These are phyloP conservation scores for Cremastinae sp. DNA, from an alignment of 2,888 invertebrate species.

Conservation along the genomic window DNA sequence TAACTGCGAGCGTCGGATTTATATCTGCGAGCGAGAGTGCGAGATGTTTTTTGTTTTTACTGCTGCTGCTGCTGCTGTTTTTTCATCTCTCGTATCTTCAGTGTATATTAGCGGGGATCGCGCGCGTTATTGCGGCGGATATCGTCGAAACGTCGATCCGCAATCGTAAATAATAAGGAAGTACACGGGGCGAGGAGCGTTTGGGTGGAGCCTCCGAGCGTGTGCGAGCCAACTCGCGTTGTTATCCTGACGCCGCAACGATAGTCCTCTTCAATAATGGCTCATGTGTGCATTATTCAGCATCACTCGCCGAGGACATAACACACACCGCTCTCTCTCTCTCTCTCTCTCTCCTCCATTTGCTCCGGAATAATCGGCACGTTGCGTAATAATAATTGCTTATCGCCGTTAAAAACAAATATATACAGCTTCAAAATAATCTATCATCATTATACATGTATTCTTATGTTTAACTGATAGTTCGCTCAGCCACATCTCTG, in stretches of 20 bases:
- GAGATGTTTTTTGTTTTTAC: background rate
- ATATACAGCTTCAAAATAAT: too few relatives aligned
- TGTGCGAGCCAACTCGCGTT: background rate
- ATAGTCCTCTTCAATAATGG: slow-evolving; percentile 24
- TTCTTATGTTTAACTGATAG: too few relatives aligned
- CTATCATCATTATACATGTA: too few relatives aligned
- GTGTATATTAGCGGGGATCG: slow-evolving; percentile 15
- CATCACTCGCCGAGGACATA: slow-evolving; percentile 18
- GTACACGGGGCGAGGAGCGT: slow-evolving; percentile 42
- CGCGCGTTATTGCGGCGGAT: slow-evolving; percentile 3
- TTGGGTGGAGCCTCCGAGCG: background rate
- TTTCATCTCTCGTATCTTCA: too few relatives aligned
- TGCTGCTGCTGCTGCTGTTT: too few relatives aligned
- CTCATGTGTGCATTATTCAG: slow-evolving; percentile 20
- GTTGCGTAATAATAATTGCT: slow-evolving; percentile 40
- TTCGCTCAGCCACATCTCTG: too few relatives aligned
- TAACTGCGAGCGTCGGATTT: slow-evolving; percentile 65
- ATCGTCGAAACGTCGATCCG: slow-evolving; percentile 55
- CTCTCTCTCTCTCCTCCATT: too few relatives aligned
- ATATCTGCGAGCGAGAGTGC: slow-evolving; percentile 34
- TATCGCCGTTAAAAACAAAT: slow-evolving; percentile 2
- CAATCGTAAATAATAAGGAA: slow-evolving; percentile 66
- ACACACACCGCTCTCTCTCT: slow-evolving; percentile 2
- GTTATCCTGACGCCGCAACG: background rate
- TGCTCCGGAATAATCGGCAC: background rate